Conservation (phyloP, 2,888 invertebrate species). For the Platycheirus rosarum region DNA sequence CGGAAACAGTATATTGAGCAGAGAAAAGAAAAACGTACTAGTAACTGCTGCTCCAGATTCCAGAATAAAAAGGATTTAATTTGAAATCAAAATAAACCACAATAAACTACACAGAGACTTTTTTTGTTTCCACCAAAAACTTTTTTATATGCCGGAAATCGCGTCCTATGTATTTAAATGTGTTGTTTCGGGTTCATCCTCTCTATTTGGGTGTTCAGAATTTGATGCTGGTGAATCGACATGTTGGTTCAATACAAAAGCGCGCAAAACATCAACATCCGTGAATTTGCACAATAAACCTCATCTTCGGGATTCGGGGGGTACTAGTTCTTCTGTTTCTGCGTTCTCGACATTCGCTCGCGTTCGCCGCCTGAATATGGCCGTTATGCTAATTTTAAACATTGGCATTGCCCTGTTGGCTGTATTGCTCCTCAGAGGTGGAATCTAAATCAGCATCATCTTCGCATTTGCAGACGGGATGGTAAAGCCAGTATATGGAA, state of each 20-base stretch:
- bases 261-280: conserved; percentile 22
- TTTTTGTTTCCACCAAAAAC: conserved; percentile 24
- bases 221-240: conserved; percentile 51
- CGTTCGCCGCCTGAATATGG: conserved; percentile 24
- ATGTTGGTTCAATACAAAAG: conserved; percentile 42
- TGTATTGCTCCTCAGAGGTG: not conserved
- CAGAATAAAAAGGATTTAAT: conserved; percentile 28
- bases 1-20: conserved; percentile 27
- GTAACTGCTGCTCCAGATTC: conserved; percentile 2
- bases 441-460: conserved; percentile 12
- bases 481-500: not conserved
- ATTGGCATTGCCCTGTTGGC: conserved; percentile 26
- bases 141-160: conserved; percentile 36
- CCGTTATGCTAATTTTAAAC: conserved; percentile 59
- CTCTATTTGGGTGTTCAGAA: conserved; percentile 43
- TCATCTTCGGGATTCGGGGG: conserved; percentile 1
- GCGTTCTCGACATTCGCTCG: conserved; percentile 8
- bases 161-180: conserved; percentile 41
- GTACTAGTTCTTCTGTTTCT: conserved; percentile 5
- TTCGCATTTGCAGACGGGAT: not conserved
- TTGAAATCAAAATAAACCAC: conserved; percentile 40
- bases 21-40: conserved; percentile 29
- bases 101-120: conserved; percentile 10
- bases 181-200: conserved; percentile 32
- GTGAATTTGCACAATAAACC: conserved; percentile 34